Conservation (phyloP, 1,140 invertebrate genomes). For the Diuraphis noxia region DNA sequence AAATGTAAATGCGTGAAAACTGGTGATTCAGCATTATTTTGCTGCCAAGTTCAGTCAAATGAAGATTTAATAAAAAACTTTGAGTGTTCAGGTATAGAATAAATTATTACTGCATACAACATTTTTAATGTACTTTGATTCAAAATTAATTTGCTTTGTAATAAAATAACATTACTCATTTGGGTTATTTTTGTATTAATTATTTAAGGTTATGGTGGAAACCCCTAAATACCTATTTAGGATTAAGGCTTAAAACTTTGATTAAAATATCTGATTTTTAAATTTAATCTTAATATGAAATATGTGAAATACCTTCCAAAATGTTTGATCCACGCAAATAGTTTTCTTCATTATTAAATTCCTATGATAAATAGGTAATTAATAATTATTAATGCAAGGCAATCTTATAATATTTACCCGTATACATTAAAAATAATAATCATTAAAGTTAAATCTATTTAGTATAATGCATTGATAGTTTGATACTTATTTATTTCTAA, state of each 20-base stretch:
- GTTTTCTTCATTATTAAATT: background rate
- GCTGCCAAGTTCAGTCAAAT: constrained; percentile 22
- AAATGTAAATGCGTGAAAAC: constrained; percentile 29
- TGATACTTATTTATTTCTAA: background rate
- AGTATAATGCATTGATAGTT: background rate
- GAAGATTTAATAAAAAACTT: constrained; percentile 34
- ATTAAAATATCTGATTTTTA: background rate
- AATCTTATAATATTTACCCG: background rate
- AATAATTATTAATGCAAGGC: background rate
- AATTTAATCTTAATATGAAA: background rate
- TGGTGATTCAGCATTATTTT: constrained; percentile 22
- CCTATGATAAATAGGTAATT: background rate
- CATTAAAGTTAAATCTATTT: background rate
- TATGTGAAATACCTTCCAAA: background rate
- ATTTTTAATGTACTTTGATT: background rate
- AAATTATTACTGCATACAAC: background rate
- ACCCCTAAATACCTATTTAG: background rate
- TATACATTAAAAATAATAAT: background rate
- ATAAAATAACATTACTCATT: background rate
- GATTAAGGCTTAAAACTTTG: background rate
- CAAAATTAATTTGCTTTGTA: background rate
- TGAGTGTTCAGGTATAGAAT: constrained; percentile 33
- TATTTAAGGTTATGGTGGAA: background rate
- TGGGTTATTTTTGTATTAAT: background rate
- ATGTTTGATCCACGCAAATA: background rate